Base-by-base conservation (phyloP, 2,113 vertebrate species). In the Scatophagus argus region DNA sequence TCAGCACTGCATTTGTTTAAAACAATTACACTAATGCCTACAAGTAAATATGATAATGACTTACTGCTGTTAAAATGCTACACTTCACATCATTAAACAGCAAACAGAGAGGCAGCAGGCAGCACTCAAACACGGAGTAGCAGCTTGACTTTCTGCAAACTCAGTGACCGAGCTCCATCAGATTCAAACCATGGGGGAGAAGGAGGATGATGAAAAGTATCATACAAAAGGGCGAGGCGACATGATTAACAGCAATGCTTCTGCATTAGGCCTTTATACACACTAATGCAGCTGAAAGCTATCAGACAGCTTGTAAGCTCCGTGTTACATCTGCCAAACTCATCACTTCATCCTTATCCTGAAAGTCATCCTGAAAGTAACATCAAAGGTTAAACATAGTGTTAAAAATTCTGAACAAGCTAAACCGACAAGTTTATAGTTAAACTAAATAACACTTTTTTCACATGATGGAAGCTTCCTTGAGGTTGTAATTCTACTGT, bases 1-100 rank as follows among this genome's bases (percentile, higher is more conserved):
- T 32, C 43, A 56, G 38, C 39, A 59, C 29, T 21, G 31, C 19
- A 43, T 14, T 52, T 62, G 64, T 78, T 84, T 59, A 51, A 19
- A 44, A 23, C 61, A 67, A 67, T 68, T 73, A 36, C 39, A 63
- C 31, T 54, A 68, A 59, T 27, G 56, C 43, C 32, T 52, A 43
- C 62, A 61, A 73, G 78, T 16, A 46, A 81, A 84, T 68, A 62
- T 47, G 41, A 10, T 55, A 49, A 77, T 70, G 27, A 69, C 67
- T 82, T 59, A 52, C 65, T 77, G 47, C 61, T 52, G 21, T 49
- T 32, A 25, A 65, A 66, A 65, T 47, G 56, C 44, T 27, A 29
- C 72, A 49, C 43, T 29, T 73, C 47, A 36, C 54, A 58, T 74
- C 64, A 60, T 78, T 60, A 65, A 69, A 65, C 68, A 55, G 69